Percentiles rank a stretch among this genome's conserved stretches.
These are phyloP conservation scores for Panopea generosa DNA, from an alignment of 2,888 invertebrate genomes.

Conservation along the genomic window DNA sequence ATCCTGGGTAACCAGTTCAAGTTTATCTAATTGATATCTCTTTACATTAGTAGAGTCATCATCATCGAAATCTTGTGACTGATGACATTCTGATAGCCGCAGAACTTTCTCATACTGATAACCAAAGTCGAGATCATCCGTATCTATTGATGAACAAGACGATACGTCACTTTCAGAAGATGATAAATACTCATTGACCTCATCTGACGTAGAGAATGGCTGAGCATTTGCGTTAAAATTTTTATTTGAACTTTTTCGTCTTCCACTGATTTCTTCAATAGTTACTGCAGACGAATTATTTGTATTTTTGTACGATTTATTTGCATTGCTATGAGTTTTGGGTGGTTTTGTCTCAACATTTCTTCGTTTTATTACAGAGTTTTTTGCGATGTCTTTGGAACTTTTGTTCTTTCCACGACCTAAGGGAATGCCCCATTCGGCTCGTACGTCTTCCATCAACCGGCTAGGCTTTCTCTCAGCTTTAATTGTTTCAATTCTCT, in stretches of 20 bases:
- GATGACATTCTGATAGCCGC: too few relatives aligned
- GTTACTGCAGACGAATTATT: not conserved
- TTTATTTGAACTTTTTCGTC: not conserved
- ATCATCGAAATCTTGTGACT: too few relatives aligned
- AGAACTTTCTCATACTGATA: slow-evolving; percentile 38
- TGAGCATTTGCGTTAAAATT: not conserved
- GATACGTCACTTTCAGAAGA: not conserved
- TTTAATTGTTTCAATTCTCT: slow-evolving; percentile 37
- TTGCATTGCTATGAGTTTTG: too few relatives aligned
- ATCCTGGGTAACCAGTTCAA: slow-evolving; percentile 17
- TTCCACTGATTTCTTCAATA: not conserved
- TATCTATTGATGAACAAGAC: slow-evolving; percentile 35
- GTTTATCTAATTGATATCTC: too few relatives aligned
- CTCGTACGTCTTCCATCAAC: slow-evolving; percentile 14
- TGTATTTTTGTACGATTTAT: not conserved
- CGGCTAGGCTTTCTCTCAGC: slow-evolving; percentile 29
- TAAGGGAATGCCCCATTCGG: not conserved
- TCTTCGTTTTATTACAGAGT: too few relatives aligned
- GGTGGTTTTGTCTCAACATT: not conserved
- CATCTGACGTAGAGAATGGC: not conserved
- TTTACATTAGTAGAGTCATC: too few relatives aligned
- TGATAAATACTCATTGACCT: not conserved
- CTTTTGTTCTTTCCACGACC: not conserved
- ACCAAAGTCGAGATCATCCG: slow-evolving; percentile 41
- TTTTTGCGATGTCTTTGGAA: too few relatives aligned